Base-by-base conservation (phyloP, 2,888 invertebrate species). In the Drepanosiphum platanoidis region DNA sequence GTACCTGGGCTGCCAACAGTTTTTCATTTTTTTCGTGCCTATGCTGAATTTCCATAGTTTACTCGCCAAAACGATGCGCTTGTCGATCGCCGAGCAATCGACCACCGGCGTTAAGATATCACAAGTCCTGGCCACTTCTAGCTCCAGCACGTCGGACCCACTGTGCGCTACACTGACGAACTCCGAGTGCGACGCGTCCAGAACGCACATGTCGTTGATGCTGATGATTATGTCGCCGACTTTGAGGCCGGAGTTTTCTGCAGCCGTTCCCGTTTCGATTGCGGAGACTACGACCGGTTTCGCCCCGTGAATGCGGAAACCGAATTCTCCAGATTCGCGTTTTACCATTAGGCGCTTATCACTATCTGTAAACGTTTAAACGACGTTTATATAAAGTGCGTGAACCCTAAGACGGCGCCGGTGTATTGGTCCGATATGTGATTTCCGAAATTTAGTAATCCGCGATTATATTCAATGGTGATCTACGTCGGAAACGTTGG, bases 241-340 rank as follows among this genome's bases (percentile, higher is more conserved):
- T 91, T 96, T 96, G 81, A 98, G 91, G 0, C 97, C 97, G 7
- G 96, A 96, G 84, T 93, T 94, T 90, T 97, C 97, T 0, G 98
- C 97, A 0, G 97, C 96, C 1, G 97, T 97, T 88, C 96, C 96
- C 58, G 95, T 95, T 90, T 97, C 97, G 88, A 98, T 97, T 32
- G 96, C 96, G 5, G 97, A 97, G 42, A 98, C 97, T 22, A 97
- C 96, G n/a, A 97, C 97, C 1, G 98, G 98, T 89, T 96, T 95
- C 86, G 96, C 96, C 39, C 97, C 97, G 88, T 97, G 96, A 89
- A 98, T 97, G 87, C 98, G 93, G 90, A 98, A 97, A 22, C 88
- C 88, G 89, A 97, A 98, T 89, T 97, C 97, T 61, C 96, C 96
- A 36, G 94, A 93, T 88, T 95, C 94, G 80, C 95, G 93, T 87